Conservation (phyloP, 1,140 invertebrate genomes). For the Caenorhabditis brenneri region DNA sequence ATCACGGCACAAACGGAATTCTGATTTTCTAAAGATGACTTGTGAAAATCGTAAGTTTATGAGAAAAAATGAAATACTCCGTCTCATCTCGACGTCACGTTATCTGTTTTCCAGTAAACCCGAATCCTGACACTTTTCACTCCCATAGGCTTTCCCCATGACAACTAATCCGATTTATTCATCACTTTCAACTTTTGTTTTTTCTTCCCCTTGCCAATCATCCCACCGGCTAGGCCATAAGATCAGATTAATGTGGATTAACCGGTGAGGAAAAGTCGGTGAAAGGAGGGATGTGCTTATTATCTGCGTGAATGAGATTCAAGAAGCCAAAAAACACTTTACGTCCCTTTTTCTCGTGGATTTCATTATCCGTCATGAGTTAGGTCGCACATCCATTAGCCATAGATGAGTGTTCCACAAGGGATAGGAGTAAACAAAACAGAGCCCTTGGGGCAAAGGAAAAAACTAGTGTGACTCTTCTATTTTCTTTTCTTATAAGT, state of each 20-base stretch:
- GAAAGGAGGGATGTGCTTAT: neutral
- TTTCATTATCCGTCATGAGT: neutral
- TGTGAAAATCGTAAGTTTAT: neutral
- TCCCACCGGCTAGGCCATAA: neutral
- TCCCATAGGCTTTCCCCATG: neutral
- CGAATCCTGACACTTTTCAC: neutral
- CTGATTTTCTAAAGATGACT: too few species aligned
- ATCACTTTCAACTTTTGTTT: conserved; percentile 9
- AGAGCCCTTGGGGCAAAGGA: neutral
- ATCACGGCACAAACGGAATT: too few species aligned
- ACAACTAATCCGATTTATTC: conserved; percentile 27
- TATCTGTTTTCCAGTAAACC: neutral
- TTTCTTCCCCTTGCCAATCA: neutral
- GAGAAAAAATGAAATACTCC: neutral
- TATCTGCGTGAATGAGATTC: neutral
- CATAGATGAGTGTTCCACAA: conserved; percentile 2
- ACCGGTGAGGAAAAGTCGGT: neutral
- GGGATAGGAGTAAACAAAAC: neutral
- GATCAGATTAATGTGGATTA: conserved; percentile 37
- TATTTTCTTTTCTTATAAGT: neutral
- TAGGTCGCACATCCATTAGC: conserved; percentile 7
- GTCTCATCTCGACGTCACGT: neutral
- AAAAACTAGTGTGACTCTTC: neutral
- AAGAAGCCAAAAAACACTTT: neutral
- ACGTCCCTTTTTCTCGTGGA: neutral